Evolutionary conservation across 2,888 invertebrate species (phyloP).

Genomic region (Parascotia fuliginaria): DNA sequence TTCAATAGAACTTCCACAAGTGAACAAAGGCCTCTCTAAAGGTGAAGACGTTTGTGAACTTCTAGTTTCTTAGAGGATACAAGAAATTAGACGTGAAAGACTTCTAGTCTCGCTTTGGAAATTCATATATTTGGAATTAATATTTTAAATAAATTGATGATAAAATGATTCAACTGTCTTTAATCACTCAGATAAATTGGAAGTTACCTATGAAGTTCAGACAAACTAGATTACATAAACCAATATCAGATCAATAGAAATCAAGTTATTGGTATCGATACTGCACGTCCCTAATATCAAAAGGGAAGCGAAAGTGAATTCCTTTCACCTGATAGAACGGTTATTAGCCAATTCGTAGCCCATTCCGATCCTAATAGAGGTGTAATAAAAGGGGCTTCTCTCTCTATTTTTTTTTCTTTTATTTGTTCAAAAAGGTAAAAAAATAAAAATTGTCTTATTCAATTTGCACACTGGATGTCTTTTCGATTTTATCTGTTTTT

Average conservation of each 20-base stretch:
- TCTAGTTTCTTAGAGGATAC: too few species aligned
- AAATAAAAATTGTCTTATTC: constrained; percentile 69
- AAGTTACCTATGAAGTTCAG: too few species aligned
- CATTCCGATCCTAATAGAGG: constrained; percentile 84
- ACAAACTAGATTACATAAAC: too few species aligned
- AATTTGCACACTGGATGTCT: constrained; percentile 60
- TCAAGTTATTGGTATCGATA: constrained; percentile 33
- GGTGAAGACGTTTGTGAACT: too few species aligned
- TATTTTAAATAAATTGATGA: too few species aligned
- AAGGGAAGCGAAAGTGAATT: constrained; percentile 76
- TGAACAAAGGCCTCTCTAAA: too few species aligned
- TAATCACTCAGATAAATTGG: too few species aligned
- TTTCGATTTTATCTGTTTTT: constrained; percentile 43
- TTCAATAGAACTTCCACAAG: too few species aligned
- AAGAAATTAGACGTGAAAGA: too few species aligned
- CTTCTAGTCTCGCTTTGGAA: too few species aligned
- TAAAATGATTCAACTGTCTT: too few species aligned
- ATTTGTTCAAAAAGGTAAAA: constrained; percentile 71
- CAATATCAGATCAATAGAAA: constrained; percentile 33
- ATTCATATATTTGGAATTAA: too few species aligned
- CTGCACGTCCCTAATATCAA: constrained; percentile 51
- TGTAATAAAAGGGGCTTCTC: constrained; percentile 79
- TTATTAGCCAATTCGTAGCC: constrained; percentile 84
- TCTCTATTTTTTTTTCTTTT: constrained; percentile 75
- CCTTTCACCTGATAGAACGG: constrained; percentile 85